phyloP scores from a whole-genome alignment of 2,113 vertebrate genomes.

The Sterna hirundo region DNA sequence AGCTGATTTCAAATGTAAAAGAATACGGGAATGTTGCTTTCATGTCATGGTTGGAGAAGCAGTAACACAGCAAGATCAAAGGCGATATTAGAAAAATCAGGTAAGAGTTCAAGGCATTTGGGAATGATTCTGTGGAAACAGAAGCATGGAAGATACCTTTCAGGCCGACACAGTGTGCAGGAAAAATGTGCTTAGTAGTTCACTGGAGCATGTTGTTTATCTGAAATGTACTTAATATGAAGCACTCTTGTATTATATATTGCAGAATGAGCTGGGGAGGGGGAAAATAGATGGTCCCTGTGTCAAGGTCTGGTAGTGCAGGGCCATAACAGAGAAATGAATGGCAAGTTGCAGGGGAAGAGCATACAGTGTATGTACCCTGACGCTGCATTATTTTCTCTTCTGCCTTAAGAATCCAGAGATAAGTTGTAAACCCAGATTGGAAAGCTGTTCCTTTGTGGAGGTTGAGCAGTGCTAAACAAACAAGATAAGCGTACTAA shows the following conservation, averaged over 20 bases:
- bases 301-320: background rate
- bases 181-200: background rate
- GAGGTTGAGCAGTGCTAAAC: background rate
- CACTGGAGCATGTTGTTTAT: background rate
- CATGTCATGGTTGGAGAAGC: slow-evolving; percentile 4
- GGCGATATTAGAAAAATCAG: background rate
- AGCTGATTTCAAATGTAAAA: slow-evolving; percentile 28
- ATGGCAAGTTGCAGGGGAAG: background rate
- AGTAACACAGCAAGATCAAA: slow-evolving; percentile 38
- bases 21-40: slow-evolving; percentile 7
- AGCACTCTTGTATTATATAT: background rate
- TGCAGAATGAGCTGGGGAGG: background rate
- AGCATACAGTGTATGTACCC: background rate
- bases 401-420: background rate
- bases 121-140: background rate
- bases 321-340: background rate
- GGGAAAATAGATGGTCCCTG: background rate
- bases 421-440: background rate
- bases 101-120: slow-evolving; percentile 27
- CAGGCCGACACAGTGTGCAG: background rate
- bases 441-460: background rate
- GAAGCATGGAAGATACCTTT: background rate
- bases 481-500: background rate
- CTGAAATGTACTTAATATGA: background rate
- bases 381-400: background rate